Evolutionary conservation across 2,797 vertebrate genomes (phyloP).

Genomic region (Lepilemur ruficaudatus): DNA sequence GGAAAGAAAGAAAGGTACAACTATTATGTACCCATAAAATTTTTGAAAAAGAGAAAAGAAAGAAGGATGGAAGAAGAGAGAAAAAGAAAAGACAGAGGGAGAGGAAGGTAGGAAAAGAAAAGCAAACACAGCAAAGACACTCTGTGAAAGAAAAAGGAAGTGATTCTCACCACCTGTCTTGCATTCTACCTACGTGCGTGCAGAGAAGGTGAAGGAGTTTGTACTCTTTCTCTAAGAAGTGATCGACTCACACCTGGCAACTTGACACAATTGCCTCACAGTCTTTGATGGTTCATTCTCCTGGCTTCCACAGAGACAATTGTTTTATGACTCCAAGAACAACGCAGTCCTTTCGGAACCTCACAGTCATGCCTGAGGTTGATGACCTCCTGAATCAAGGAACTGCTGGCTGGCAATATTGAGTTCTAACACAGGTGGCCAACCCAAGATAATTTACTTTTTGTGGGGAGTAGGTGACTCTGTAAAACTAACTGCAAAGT

Average conservation of each 20-base stretch:
- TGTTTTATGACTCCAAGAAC: constrained; percentile 68
- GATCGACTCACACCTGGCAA: constrained; percentile 19
- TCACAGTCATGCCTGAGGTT: constrained; percentile 7
- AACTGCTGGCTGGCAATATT: not conserved
- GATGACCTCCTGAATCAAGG: constrained; percentile 21
- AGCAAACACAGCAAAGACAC: not conserved
- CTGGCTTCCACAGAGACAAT: not conserved
- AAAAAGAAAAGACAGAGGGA: not conserved
- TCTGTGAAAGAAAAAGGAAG: not conserved
- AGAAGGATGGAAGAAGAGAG: not conserved
- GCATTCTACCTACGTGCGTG: not conserved
- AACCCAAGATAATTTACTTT: not conserved
- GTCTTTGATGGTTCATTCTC: not conserved
- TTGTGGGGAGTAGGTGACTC: not conserved
- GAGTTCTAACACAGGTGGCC: not conserved
- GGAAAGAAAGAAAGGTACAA: not conserved
- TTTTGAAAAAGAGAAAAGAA: not conserved
- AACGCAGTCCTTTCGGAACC: constrained; percentile 51
- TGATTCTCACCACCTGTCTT: not conserved
- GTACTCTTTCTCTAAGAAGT: not conserved
- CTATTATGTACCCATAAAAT: not conserved
- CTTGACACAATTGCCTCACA: constrained; percentile 31
- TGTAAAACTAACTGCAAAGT: not conserved
- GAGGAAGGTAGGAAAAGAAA: not conserved
- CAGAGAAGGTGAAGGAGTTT: not conserved